These are phyloP conservation scores for Ectropis grisescens DNA, from an alignment of 1,140 invertebrate genomes.

Conservation along the genomic window DNA sequence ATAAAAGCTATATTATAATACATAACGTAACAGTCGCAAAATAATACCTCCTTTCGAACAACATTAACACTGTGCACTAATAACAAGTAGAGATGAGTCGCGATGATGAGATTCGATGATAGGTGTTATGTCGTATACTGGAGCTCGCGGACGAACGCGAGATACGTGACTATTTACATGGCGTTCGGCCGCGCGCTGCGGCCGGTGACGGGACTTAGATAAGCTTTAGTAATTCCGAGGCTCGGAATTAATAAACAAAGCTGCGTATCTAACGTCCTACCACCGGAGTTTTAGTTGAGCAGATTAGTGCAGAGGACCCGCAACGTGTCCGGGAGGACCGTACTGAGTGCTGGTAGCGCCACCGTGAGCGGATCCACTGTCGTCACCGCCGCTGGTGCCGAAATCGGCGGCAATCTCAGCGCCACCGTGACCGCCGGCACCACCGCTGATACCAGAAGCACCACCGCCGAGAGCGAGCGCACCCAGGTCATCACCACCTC, in stretches of 20 bases:
- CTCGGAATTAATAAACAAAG: conserved; percentile 29
- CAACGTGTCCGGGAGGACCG: conserved; percentile 55
- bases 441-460: conserved; percentile 20
- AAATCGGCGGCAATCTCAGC: conserved; percentile 39
- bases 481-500: conserved; percentile 23
- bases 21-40: conserved; percentile 62
- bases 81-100: conserved; percentile 57
- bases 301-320: conserved; percentile 52
- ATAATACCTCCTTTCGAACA: conserved; percentile 48
- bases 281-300: conserved; percentile 21
- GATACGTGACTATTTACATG: conserved; percentile 47
- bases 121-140: conserved; percentile 14
- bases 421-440: conserved; percentile 28
- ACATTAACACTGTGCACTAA: conserved; percentile 63
- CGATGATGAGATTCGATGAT: conserved; percentile 28
- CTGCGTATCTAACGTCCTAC: conserved; percentile 20
- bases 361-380: conserved; percentile 31
- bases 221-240: background rate
- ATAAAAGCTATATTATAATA: conserved; percentile 58
- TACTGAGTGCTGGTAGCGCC: conserved; percentile 51
- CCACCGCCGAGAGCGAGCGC: conserved; percentile 15
- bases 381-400: conserved; percentile 35
- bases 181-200: conserved; percentile 23
- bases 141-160: conserved; percentile 25
- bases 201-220: conserved; percentile 2